Conservation (phyloP, 2,888 invertebrate species). For the Chorisops tibialis region DNA sequence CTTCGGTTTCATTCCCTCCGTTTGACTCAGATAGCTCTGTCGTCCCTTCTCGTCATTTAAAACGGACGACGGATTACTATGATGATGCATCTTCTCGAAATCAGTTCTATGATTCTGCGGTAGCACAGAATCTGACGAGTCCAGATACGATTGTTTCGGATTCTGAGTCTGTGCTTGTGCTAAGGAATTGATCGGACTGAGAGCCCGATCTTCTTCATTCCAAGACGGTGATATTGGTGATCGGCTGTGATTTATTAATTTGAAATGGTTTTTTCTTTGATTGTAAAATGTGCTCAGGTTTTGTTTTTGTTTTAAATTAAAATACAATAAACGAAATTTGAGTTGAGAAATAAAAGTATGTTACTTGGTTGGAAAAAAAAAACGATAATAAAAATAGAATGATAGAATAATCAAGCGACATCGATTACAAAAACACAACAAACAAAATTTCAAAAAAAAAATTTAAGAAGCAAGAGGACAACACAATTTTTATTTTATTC, state of each 20-base stretch:
- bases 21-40: slow-evolving; percentile 7
- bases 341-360: neutral
- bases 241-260: slow-evolving; percentile 40
- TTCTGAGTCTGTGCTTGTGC: slow-evolving; percentile 28
- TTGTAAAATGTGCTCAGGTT: slow-evolving; percentile 1
- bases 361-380: neutral
- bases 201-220: slow-evolving; percentile 50
- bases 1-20: slow-evolving; percentile 12
- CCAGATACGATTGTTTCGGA: slow-evolving; percentile 27
- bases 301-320: neutral
- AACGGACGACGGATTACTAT: slow-evolving; percentile 11
- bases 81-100: slow-evolving; percentile 20
- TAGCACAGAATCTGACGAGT: slow-evolving; percentile 26
- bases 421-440: too few species aligned
- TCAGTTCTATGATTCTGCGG: slow-evolving; percentile 39
- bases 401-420: too few species aligned
- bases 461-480: too few species aligned
- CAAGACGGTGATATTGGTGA: slow-evolving; percentile 51
- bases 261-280: neutral
- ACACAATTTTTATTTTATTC: too few species aligned
- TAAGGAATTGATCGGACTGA: slow-evolving; percentile 46
- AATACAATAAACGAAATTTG: neutral
- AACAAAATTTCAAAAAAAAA: too few species aligned
- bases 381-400: too few species aligned
- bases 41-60: slow-evolving; percentile 7